These are phyloP conservation scores for Coluber constrictor DNA, from an alignment of 2,797 vertebrate species.

Conservation along the genomic window DNA sequence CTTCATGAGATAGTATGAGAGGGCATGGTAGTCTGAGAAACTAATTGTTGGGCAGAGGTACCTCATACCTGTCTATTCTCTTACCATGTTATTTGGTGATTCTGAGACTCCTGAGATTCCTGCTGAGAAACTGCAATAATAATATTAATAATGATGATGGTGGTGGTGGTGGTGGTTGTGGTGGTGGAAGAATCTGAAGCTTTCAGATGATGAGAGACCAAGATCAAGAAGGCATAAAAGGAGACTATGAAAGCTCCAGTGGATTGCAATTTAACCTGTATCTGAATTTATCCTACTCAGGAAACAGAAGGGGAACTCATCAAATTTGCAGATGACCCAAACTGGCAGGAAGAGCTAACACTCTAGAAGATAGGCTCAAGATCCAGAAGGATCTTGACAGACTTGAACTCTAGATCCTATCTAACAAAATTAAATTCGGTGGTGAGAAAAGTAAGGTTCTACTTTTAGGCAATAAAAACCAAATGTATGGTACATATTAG, in stretches of 20 bases:
- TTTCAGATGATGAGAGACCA: not conserved
- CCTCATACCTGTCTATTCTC: not conserved
- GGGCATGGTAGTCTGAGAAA: not conserved
- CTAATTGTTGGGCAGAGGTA: not conserved
- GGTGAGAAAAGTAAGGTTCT: not conserved
- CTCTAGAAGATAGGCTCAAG: not conserved
- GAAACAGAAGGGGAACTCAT: not conserved
- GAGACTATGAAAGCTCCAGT: not conserved
- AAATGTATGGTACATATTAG: not conserved
- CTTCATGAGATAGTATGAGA: not conserved
- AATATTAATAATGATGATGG: too few species aligned
- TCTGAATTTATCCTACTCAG: not conserved
- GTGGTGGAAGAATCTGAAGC: not conserved
- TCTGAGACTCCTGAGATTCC: not conserved
- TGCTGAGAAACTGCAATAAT: not conserved
- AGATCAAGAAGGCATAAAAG: not conserved
- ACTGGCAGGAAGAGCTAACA: not conserved
- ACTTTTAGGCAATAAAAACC: not conserved
- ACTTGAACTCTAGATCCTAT: not conserved
- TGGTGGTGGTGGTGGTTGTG: too few species aligned
- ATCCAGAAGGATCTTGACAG: not conserved
- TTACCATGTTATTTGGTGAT: not conserved
- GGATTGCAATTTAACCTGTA: not conserved
- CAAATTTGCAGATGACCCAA: not conserved
- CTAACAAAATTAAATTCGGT: not conserved